phyloP scores from a whole-genome alignment of 2,797 vertebrate species.

The Onychomys leucogaster region DNA sequence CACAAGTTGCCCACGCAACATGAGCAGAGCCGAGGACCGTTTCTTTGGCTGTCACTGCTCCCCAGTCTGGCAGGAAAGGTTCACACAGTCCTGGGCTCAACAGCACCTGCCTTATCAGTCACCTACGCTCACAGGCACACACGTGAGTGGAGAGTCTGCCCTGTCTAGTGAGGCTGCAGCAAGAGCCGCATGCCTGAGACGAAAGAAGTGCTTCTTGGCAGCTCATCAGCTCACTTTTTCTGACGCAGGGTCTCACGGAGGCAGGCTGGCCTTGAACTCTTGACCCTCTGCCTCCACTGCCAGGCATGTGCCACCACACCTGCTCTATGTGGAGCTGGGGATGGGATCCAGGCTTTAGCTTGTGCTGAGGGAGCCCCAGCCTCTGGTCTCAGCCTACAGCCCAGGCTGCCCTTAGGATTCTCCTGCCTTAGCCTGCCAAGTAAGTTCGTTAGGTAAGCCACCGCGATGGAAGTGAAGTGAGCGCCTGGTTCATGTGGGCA shows the following conservation, averaged over 20 bases:
- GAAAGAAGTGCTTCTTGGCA: background rate
- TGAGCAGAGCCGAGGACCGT: background rate
- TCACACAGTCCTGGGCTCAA: background rate
- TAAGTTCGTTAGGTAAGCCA: background rate
- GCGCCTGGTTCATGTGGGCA: too few species aligned
- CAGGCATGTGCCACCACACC: background rate
- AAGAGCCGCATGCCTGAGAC: background rate
- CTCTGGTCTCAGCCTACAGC: background rate
- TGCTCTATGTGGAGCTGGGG: background rate
- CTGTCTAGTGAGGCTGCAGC: background rate
- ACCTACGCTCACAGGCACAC: background rate
- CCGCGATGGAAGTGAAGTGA: background rate
- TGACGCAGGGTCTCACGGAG: background rate
- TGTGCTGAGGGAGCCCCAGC: background rate
- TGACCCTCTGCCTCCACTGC: background rate
- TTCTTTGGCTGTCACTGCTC: background rate
- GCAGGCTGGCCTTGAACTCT: background rate
- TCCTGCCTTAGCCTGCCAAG: background rate
- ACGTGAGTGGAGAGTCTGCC: background rate
- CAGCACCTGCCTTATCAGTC: too few species aligned
- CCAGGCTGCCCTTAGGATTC: background rate
- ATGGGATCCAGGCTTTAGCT: background rate
- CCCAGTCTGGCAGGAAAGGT: background rate
- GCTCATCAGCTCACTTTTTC: background rate
- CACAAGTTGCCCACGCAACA: background rate